Percentiles rank a stretch among this genome's conserved stretches.
Evolutionary conservation across 2,888 invertebrate species (phyloP).

Genomic region (Pseudococcus viburni): DNA sequence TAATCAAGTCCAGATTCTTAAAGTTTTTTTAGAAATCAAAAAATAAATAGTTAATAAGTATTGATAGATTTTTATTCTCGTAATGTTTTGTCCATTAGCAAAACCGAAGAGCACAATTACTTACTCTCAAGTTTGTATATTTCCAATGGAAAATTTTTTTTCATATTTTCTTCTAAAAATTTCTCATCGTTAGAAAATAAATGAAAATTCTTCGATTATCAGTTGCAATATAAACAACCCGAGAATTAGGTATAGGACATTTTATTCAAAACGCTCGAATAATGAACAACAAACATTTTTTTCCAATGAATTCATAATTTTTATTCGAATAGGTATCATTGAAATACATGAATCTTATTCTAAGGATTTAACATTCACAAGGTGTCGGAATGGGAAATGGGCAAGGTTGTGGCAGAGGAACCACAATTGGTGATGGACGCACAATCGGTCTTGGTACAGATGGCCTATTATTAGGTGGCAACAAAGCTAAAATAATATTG

Average conservation of each 20-base stretch:
- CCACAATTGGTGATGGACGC: neutral
- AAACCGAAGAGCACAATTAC: too few relatives aligned
- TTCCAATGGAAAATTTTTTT: too few relatives aligned
- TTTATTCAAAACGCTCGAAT: neutral
- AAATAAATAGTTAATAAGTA: too few relatives aligned
- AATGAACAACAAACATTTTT: neutral
- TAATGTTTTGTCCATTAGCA: too few relatives aligned
- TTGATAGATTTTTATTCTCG: too few relatives aligned
- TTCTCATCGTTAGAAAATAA: too few relatives aligned
- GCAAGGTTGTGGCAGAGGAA: neutral
- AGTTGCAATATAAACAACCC: too few relatives aligned
- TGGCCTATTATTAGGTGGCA: constrained; percentile 26
- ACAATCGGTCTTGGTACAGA: neutral
- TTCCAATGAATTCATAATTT: neutral
- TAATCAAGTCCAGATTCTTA: too few relatives aligned
- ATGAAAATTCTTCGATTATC: too few relatives aligned
- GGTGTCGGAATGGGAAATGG: neutral
- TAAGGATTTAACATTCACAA: neutral
- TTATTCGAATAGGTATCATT: neutral
- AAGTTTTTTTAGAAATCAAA: too few relatives aligned
- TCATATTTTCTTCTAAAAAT: too few relatives aligned
- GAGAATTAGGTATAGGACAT: neutral
- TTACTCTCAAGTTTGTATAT: too few relatives aligned
- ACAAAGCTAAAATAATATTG: constrained; percentile 50
- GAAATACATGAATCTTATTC: neutral